phyloP scores from a whole-genome alignment of 1,140 invertebrate species.

The Trissolcus basalis region DNA sequence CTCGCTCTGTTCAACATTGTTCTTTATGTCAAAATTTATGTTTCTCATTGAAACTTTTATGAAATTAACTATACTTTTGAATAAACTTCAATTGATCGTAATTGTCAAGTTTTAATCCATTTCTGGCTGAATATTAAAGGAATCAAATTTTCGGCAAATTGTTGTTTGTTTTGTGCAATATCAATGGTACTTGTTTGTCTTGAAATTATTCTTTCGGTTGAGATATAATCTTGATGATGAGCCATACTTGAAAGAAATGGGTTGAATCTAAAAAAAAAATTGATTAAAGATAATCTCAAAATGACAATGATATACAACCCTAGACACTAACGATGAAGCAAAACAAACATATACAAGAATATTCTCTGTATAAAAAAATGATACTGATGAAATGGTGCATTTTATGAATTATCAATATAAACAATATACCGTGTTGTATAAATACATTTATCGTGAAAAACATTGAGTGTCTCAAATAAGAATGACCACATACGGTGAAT shows the following conservation, averaged over 20 bases:
- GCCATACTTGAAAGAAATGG: too few relatives aligned
- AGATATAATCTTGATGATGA: too few relatives aligned
- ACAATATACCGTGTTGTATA: conserved; percentile 46
- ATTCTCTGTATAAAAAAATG: conserved; percentile 21
- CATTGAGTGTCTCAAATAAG: conserved; percentile 41
- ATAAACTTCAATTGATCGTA: too few relatives aligned
- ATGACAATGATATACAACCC: conserved; percentile 44
- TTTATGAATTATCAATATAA: conserved; percentile 53
- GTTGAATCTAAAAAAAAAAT: not conserved
- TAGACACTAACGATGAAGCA: conserved; percentile 51
- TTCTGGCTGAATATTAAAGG: too few relatives aligned
- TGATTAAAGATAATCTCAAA: conserved; percentile 44
- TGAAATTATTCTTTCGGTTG: too few relatives aligned
- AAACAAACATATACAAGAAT: conserved; percentile 31
- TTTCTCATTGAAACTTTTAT: not conserved
- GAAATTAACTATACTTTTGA: too few relatives aligned
- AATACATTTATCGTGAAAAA: conserved; percentile 23
- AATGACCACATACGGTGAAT: conserved; percentile 9
- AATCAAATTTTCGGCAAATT: too few relatives aligned
- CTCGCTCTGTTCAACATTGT: not conserved
- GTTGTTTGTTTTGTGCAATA: too few relatives aligned
- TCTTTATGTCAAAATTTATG: not conserved
- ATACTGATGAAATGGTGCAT: conserved; percentile 62
- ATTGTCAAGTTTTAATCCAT: too few relatives aligned
- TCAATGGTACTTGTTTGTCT: too few relatives aligned